Conservation (phyloP, 2,113 vertebrate species). For the Limnothrissa miodon region DNA sequence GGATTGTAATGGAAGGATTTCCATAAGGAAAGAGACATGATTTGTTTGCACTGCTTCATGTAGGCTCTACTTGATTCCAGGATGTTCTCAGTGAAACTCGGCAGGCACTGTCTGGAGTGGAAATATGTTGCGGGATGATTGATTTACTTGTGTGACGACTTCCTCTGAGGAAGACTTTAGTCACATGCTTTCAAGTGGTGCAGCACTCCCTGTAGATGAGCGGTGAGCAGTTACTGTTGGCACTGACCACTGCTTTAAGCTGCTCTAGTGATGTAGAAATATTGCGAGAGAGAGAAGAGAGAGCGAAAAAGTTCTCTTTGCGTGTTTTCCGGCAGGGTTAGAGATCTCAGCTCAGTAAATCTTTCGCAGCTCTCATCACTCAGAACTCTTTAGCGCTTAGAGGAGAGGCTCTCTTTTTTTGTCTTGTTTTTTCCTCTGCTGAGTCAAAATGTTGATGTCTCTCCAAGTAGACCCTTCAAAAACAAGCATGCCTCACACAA, state of each 20-base stretch:
- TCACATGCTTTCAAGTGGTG: constrained; percentile 2
- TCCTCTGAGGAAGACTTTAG: constrained; percentile 12
- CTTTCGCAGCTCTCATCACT: not conserved
- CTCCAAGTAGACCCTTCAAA: not conserved
- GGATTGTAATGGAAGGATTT: too few relatives aligned
- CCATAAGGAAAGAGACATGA: not conserved
- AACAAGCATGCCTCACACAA: not conserved
- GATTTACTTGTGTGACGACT: not conserved
- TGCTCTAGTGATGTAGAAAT: not conserved
- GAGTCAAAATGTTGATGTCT: not conserved
- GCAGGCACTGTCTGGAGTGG: not conserved
- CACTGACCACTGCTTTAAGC: not conserved
- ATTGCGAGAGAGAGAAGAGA: not conserved
- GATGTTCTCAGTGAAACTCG: not conserved
- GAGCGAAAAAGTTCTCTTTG: not conserved
- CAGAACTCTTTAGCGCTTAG: not conserved
- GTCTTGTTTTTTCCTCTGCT: not conserved
- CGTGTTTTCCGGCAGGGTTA: not conserved
- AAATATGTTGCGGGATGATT: constrained; percentile 3
- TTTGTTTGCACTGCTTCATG: not conserved
- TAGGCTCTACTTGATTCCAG: not conserved
- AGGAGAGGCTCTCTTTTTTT: not conserved
- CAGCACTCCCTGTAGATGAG: not conserved
- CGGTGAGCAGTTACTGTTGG: not conserved
- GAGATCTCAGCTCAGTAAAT: not conserved